Percentiles rank a stretch among this genome's conserved stretches.
phyloP scores from a whole-genome alignment of 1,140 invertebrate genomes.

The Pseudomyrmex flavicornis region DNA sequence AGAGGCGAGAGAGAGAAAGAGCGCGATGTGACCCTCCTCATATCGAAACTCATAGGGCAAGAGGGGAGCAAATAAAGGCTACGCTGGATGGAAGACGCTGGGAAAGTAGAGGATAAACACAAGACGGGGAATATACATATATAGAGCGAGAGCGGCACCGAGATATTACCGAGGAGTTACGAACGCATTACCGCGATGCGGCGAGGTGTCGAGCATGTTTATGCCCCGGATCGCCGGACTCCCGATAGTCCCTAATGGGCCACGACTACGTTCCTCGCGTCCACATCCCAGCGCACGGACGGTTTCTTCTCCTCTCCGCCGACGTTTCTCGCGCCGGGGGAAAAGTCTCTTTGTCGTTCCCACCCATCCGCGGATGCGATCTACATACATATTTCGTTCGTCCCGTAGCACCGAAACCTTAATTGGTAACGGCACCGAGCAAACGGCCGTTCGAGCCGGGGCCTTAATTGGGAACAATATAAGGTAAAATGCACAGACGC shows the following conservation, averaged over 20 bases:
- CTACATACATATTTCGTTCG: slow-evolving; percentile 69
- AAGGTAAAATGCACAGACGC: slow-evolving; percentile 22
- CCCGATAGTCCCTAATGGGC: slow-evolving; percentile 81
- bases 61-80: slow-evolving; percentile 42
- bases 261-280: slow-evolving; percentile 69
- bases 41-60: slow-evolving; percentile 44
- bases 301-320: not conserved
- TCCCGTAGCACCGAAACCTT: slow-evolving; percentile 66
- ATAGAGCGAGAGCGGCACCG: slow-evolving; percentile 39
- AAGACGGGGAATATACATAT: not conserved
- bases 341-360: slow-evolving; percentile 69
- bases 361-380: slow-evolving; percentile 44
- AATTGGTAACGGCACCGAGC: slow-evolving; percentile 69
- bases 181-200: slow-evolving; percentile 79
- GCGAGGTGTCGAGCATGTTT: slow-evolving; percentile 81
- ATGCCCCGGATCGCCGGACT: slow-evolving; percentile 74
- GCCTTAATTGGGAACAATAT: slow-evolving; percentile 71
- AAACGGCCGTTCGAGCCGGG: slow-evolving; percentile 24
- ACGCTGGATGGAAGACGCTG: slow-evolving; percentile 52
- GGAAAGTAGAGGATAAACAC: not conserved
- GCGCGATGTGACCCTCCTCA: not conserved
- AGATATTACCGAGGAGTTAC: slow-evolving; percentile 78
- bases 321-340: not conserved
- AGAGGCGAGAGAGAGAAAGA: not conserved
- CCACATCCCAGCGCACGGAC: slow-evolving; percentile 6